Evolutionary conservation across 2,113 vertebrate genomes (phyloP).

Genomic region (Zingel zingel): DNA sequence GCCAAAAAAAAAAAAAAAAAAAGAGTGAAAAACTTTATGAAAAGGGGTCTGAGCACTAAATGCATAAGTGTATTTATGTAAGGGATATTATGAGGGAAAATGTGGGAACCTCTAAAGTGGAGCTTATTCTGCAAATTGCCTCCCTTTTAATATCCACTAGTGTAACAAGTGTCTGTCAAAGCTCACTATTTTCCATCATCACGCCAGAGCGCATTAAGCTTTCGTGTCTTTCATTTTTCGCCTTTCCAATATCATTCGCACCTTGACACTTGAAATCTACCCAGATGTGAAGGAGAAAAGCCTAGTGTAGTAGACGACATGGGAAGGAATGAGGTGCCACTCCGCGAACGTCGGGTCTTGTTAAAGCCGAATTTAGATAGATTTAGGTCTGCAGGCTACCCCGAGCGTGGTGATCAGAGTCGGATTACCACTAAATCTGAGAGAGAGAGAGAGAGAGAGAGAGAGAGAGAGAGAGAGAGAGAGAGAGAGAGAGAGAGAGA

Average conservation of each 20-base stretch:
- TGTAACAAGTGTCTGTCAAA: constrained; percentile 60
- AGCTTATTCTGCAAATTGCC: constrained; percentile 10
- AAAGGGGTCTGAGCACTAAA: not conserved
- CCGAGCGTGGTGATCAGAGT: constrained; percentile 74
- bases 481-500: constrained; percentile 26
- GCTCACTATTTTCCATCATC: constrained; percentile 17
- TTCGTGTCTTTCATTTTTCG: not conserved
- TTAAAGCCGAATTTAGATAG: constrained; percentile 67
- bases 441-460: constrained; percentile 52
- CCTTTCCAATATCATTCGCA: not conserved
- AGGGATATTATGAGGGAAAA: not conserved
- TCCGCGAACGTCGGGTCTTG: constrained; percentile 51
- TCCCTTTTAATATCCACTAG: constrained; percentile 19
- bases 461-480: constrained; percentile 33
- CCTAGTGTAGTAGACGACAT: not conserved
- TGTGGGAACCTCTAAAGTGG: constrained; percentile 1
- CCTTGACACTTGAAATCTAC: constrained; percentile 13
- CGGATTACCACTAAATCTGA: constrained; percentile 81
- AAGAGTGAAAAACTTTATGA: constrained; percentile 1
- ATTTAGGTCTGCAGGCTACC: constrained; percentile 65
- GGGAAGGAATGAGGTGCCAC: constrained; percentile 8
- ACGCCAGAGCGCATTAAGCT: not conserved
- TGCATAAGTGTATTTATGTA: constrained; percentile 9
- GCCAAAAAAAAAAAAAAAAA: not conserved
- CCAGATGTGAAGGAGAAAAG: not conserved